Evolutionary conservation across 2,888 invertebrate species (phyloP).

Genomic region (Drosophila affinis): DNA sequence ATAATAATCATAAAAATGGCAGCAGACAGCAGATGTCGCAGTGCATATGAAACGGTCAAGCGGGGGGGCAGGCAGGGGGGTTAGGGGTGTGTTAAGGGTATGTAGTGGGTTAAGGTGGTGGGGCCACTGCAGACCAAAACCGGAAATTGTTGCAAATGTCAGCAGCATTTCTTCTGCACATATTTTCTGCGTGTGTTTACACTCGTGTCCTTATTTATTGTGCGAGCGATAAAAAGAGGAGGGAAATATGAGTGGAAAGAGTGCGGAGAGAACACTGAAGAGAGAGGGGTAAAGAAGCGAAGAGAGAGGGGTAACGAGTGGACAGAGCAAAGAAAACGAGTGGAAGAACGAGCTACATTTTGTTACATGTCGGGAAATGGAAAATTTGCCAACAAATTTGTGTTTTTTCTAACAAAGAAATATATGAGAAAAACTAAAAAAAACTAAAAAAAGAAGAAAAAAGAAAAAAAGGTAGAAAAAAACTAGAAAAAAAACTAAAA

Average conservation of each 20-base stretch:
- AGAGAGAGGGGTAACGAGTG: too few species aligned
- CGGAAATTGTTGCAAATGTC: slow-evolving; percentile 78
- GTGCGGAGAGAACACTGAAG: too few species aligned
- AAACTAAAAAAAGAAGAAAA: too few species aligned
- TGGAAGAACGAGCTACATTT: too few species aligned
- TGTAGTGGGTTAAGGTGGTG: background rate
- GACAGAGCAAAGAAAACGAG: too few species aligned
- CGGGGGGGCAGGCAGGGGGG: background rate
- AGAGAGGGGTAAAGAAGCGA: slow-evolving; percentile 10
- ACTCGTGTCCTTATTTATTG: slow-evolving; percentile 41
- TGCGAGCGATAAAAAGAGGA: slow-evolving; percentile 6
- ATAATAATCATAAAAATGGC: slow-evolving; percentile 71
- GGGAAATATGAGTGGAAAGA: background rate
- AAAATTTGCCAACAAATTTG: slow-evolving; percentile 48
- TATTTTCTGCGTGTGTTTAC: slow-evolving; percentile 30
- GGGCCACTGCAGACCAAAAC: slow-evolving; percentile 56
- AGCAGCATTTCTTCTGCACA: slow-evolving; percentile 56
- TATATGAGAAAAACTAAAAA: background rate
- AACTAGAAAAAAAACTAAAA: too few species aligned
- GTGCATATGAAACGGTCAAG: slow-evolving; percentile 43
- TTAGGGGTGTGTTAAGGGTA: too few species aligned
- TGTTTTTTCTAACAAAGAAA: slow-evolving; percentile 12
- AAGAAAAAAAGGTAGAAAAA: background rate
- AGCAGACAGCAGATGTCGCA: slow-evolving; percentile 43
- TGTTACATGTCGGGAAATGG: slow-evolving; percentile 1